A percentile compares a stretch with the other conserved stretches of the same genome.
Conservation (phyloP, 2,888 invertebrate genomes). For the Pristionchus maxplancki region DNA sequence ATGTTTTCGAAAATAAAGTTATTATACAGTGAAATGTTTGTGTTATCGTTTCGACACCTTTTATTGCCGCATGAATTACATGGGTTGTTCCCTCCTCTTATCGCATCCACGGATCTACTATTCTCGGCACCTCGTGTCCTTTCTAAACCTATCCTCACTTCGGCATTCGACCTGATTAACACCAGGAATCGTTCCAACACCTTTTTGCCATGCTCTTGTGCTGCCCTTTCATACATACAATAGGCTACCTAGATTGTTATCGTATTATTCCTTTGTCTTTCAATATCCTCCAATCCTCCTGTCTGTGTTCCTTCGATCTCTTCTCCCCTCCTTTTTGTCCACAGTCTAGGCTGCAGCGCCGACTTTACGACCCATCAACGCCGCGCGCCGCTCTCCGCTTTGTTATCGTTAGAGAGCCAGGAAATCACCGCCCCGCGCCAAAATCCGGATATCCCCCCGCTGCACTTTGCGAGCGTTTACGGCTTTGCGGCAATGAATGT, state of each 20-base stretch:
- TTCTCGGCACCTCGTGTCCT: neutral
- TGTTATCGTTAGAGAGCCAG: slow-evolving; percentile 30
- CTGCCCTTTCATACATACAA: no score
- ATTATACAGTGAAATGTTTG: neutral
- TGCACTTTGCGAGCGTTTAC: neutral
- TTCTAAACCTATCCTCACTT: neutral
- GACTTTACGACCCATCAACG: slow-evolving; percentile 31
- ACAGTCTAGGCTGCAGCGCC: neutral
- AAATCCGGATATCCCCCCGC: neutral
- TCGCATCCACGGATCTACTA: neutral
- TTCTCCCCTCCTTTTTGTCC: neutral
- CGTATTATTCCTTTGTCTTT: neutral
- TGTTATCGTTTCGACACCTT: neutral
- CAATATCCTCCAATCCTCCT: neutral
- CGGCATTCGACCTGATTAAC: neutral
- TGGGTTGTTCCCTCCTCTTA: neutral
- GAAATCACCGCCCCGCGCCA: neutral
- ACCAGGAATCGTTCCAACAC: neutral
- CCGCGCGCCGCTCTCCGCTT: neutral
- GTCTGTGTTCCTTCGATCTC: neutral
- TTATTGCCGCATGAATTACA: slow-evolving; percentile 4
- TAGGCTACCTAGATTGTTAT: no score
- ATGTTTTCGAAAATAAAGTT: no score
- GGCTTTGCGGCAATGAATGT: neutral
- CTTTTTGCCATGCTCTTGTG: no score